Evolutionary conservation across 92 coral and sea anemone species (phyloP), one percentile per base, ranked within the genome.

Genomic region (Paragorgia papillata): DNA sequence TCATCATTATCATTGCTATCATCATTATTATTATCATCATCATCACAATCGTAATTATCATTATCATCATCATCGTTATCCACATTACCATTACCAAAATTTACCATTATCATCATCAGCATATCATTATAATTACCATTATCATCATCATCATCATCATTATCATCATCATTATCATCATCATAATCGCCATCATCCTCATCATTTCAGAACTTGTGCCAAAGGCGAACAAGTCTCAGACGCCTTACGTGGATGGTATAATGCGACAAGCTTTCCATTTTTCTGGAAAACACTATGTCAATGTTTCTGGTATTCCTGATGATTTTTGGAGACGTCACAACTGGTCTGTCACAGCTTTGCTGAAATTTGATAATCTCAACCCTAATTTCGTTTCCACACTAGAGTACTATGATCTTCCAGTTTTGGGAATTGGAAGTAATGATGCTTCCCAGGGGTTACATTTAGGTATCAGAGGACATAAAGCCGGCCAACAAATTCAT

Each of bases 181-280:
- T n/a, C n/a, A n/a, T n/a, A n/a, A n/a, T n/a, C n/a, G n/a, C n/a
- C n/a, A n/a, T n/a, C n/a, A n/a, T 37, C 10, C 6, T 37, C 10
- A 4, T 37, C 43, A 4, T 37, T 37, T 46, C 15, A 46, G 53
- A 46, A 46, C 53, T 46, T 46, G 17, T 46, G 15, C 15, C n/a
- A 6, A 2, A 7, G 2, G 15, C 12, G 53, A 46, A 46, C 15
- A 49, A 68, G 13, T 59, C 43, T 0, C 46, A 80, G 34, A 50
- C 85, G 0, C 35, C 70, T 19, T 91, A 69, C 67, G 79, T 83
- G 30, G 73, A 76, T 5, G 85, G 91, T 27, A 55, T 77, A n/a
- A 86, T 85, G 94, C 82, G 91, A 1, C 84, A 86, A 69, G 97
- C 91, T 17, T 43, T 89, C 31, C 76, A 80, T 40, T 85, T 91